Percentiles rank a stretch among this genome's conserved stretches.
phyloP scores from a whole-genome alignment of 1,140 invertebrate genomes.

The Choristoneura fumiferana region DNA sequence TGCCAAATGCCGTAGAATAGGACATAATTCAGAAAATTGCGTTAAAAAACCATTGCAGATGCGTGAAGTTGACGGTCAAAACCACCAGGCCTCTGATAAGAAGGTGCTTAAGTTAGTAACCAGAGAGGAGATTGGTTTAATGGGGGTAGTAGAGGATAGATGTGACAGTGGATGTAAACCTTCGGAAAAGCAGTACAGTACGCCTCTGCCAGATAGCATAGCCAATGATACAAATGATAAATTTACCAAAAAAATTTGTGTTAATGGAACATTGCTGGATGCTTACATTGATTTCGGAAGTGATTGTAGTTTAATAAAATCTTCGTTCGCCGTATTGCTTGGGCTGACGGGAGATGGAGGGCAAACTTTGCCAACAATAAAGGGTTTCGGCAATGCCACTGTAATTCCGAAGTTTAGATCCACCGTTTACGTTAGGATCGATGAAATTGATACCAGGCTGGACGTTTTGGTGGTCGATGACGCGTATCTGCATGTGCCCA shows the following conservation, averaged over 20 bases:
- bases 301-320: constrained; percentile 20
- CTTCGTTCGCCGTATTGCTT: neutral
- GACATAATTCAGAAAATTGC: constrained; percentile 12
- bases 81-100: neutral
- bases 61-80: neutral
- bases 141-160: no score
- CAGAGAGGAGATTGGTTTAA: no score
- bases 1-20: constrained; percentile 8
- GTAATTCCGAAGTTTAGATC: neutral
- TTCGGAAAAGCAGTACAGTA: no score
- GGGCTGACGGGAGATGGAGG: neutral
- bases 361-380: neutral
- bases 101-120: neutral
- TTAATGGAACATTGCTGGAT: neutral
- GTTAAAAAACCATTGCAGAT: neutral
- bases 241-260: constrained; percentile 11
- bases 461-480: no score
- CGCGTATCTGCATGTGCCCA: no score
- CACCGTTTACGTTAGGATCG: no score
- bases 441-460: no score
- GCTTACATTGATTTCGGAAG: constrained; percentile 22
- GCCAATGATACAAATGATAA: constrained; percentile 16
- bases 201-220: no score
- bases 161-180: no score
- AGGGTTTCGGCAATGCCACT: constrained; percentile 11